Evolutionary conservation across 2,888 invertebrate genomes (phyloP).

Genomic region (Malthinus seriepunctatus): DNA sequence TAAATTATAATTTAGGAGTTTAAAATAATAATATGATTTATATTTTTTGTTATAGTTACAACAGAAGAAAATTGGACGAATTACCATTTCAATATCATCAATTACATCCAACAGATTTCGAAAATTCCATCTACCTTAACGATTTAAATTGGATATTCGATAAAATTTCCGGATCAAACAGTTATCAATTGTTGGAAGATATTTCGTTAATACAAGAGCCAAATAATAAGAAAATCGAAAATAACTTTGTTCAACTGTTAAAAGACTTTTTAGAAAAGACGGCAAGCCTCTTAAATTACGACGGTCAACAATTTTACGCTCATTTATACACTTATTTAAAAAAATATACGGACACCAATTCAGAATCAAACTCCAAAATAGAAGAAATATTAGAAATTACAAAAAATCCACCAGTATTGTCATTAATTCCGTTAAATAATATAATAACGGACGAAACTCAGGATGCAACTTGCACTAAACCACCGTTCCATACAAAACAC

Average conservation of each 20-base stretch:
- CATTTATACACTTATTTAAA: conserved; percentile 62
- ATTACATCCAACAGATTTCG: conserved; percentile 61
- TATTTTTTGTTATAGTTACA: conserved; percentile 63
- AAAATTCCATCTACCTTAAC: conserved; percentile 71
- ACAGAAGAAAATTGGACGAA: conserved; percentile 80
- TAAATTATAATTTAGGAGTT: background rate
- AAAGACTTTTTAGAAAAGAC: conserved; percentile 73
- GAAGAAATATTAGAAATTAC: conserved; percentile 57
- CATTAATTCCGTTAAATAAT: conserved; percentile 62
- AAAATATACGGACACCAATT: conserved; percentile 41
- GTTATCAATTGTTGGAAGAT: conserved; percentile 77
- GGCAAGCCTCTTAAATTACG: conserved; percentile 74
- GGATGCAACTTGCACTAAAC: conserved; percentile 11
- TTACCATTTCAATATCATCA: conserved; percentile 78
- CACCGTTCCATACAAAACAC: conserved; percentile 47
- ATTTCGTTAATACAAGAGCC: conserved; percentile 57
- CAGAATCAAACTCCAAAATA: conserved; percentile 36
- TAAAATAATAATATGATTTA: background rate
- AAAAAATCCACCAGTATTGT: conserved; percentile 62
- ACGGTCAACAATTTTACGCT: conserved; percentile 81
- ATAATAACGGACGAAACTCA: conserved; percentile 24
- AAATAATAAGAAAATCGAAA: conserved; percentile 45
- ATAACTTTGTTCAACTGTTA: conserved; percentile 60
- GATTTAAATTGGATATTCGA: conserved; percentile 79
- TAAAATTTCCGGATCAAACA: conserved; percentile 77